Base-by-base conservation (phyloP, 2,888 invertebrate genomes). In the Exephanes ischioxanthus region DNA sequence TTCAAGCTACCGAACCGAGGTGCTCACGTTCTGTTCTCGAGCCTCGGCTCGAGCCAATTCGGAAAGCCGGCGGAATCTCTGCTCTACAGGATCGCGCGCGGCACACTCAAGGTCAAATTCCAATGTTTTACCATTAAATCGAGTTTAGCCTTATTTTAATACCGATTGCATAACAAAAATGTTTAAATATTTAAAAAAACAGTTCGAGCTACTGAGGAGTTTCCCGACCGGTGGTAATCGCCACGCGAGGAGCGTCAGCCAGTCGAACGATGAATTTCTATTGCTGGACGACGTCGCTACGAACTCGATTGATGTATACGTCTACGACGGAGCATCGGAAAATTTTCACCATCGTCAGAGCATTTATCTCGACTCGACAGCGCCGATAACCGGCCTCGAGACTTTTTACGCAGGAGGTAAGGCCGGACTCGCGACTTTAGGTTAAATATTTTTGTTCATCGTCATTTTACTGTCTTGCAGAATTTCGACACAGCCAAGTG, bases 301-400 rank as follows among this genome's bases (percentile, higher is more conserved):
- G 0, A 90, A 90, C n/a, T 89, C 90, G 1, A 83, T 93, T 7
- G 88, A 90, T 53, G 90, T 93, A 45, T 92, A 89, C 71, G 67
- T 81, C 41, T 92, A 93, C 77, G 76, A 90, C 14, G 22, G 41
- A 0, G 30, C 83, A 22, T 87, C 41, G 72, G 89, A 90, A 30
- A 91, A 90, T 72, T 93, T 92, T 85, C 75, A 90, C 58, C 80
- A 80, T 26, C 92, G 92, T 85, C 93, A 93, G 85, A 92, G 86
- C 72, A 88, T 93, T 0, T 90, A 90, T 80, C 86, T 90, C 37
- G 86, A 89, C 51, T 72, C 84, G 4, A 72, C 72, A 75, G 89
- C 90, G 3, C 85, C 80, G 26, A 76, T 92, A 5, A 82, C 81
- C 6, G 85, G 88, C 6, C 80, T 93, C 26, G 90, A 91, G 51